Base-by-base conservation (phyloP, 2,113 vertebrate species). In the Chunga burmeisteri region DNA sequence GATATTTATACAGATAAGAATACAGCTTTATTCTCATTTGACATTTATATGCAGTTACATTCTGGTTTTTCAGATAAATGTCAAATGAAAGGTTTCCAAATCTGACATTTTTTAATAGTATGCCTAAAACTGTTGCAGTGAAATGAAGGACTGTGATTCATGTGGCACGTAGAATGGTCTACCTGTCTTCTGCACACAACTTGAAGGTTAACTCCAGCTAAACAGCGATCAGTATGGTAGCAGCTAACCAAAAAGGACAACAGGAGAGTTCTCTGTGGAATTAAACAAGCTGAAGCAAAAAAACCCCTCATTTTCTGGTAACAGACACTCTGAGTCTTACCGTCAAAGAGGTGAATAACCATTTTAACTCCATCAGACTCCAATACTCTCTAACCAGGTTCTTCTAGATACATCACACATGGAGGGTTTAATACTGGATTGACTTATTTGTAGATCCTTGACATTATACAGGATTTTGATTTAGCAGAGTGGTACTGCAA, bases 21-120 rank as follows among this genome's bases (percentile, higher is more conserved):
- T 96, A 96, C 86, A 96, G 86, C 83, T 97, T 96, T 91, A 96
- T 94, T 96, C 94, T 95, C 79, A 66, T 94, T 93, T 97, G 96
- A 97, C 96, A 97, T 97, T 97, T 97, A 97, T 95, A 92, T 96
- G 88, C 90, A 96, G 84, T 88, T 97, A 84, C 75, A 73, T 96
- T 97, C 84, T 86, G 84, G 68, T 90, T 97, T 95, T 96, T 91
- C 84, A 92, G 94, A 96, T 97, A 97, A 97, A 97, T 97, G 97
- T 97, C 97, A 97, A 88, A 96, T 32, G 91, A 97, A 97, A 96
- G 96, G 94, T 97, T 97, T 95, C 82, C 55, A 95, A 94, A 91
- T 89, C 79, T 96, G 96, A 97, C 92, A 96, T 96, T 97, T 97
- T 95, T 97, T 93, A 96, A 97, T 82, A 93, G 90, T 86, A 82